phyloP scores from a whole-genome alignment of 1,140 invertebrate genomes.

The Archegozetes longisetosus region DNA sequence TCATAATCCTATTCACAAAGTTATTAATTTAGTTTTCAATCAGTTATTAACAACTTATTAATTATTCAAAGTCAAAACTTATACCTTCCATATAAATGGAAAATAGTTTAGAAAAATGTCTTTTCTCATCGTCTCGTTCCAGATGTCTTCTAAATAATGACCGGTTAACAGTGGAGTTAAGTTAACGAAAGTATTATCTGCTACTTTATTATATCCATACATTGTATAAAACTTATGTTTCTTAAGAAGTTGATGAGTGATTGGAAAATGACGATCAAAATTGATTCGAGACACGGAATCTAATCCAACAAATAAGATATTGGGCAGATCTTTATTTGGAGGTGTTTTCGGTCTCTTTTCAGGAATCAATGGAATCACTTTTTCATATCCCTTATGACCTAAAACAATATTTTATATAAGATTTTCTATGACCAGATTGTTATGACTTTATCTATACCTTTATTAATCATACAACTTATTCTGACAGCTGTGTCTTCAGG shows the following conservation, averaged over 20 bases:
- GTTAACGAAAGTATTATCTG: constrained; percentile 27
- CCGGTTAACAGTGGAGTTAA: constrained; percentile 29
- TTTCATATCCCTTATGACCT: background rate
- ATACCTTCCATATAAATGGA: constrained; percentile 14
- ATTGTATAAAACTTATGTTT: constrained; percentile 19
- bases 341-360: background rate
- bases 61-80: constrained; percentile 21
- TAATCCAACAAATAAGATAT: constrained; percentile 24
- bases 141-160: constrained; percentile 22
- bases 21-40: constrained; percentile 28
- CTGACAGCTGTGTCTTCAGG: too few species aligned
- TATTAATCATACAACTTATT: background rate
- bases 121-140: constrained; percentile 20
- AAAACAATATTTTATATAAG: too few species aligned
- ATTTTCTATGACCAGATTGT: too few species aligned
- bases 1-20: constrained; percentile 36
- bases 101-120: constrained; percentile 11
- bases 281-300: constrained; percentile 26
- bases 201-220: constrained; percentile 27
- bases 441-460: too few species aligned
- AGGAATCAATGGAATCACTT: background rate
- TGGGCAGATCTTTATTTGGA: constrained; percentile 12
- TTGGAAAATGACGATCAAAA: constrained; percentile 25
- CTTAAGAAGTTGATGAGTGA: constrained; percentile 14
- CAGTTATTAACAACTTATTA: constrained; percentile 9